Evolutionary conservation across 2,113 vertebrate species (phyloP).

Genomic region (Brevimyrus niger): DNA sequence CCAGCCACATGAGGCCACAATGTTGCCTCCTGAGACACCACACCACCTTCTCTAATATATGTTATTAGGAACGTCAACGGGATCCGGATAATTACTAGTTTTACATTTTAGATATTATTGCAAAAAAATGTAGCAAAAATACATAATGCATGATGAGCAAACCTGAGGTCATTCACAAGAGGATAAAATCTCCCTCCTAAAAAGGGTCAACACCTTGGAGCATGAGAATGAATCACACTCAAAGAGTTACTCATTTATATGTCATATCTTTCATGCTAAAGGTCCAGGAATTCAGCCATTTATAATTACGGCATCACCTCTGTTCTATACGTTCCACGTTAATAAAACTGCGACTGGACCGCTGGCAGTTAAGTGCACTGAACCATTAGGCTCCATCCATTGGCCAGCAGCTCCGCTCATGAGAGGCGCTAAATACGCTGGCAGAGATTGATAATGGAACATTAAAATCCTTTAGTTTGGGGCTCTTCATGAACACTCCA

Average conservation of each 20-base stretch:
- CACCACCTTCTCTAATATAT: not conserved
- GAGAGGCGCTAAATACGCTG: not conserved
- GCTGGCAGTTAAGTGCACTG: not conserved
- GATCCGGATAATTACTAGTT: not conserved
- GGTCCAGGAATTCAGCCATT: not conserved
- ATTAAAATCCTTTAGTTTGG: not conserved
- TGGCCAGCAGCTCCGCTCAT: not conserved
- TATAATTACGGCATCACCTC: not conserved
- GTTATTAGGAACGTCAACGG: not conserved
- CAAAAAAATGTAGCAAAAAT: not conserved
- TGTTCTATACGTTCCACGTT: not conserved
- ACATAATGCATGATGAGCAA: not conserved
- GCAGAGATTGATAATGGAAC: not conserved
- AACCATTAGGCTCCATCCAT: slow-evolving; percentile 4
- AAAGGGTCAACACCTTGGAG: not conserved
- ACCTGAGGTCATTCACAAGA: not conserved
- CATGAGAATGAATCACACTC: not conserved
- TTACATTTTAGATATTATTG: not conserved
- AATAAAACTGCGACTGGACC: not conserved
- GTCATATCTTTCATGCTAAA: not conserved
- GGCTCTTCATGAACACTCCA: not conserved
- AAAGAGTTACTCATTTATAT: not conserved
- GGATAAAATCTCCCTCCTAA: not conserved
- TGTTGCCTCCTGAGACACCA: not conserved
- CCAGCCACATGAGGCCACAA: not conserved